Evolutionary conservation across 1,140 invertebrate genomes (phyloP).

Genomic region (Anthonomus grandis): DNA sequence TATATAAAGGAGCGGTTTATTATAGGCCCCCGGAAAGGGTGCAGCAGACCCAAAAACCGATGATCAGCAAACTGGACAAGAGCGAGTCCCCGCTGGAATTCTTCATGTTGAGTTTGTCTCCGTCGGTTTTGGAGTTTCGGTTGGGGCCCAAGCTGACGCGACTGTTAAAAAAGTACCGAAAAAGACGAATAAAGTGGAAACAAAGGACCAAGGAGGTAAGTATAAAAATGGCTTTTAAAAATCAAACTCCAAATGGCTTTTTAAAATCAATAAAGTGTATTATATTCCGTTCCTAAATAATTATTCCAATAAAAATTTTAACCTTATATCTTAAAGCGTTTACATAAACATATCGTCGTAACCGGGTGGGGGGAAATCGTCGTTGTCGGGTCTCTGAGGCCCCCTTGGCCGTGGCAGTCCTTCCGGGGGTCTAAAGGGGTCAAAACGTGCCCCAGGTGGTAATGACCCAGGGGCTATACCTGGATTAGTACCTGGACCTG

Average conservation of each 20-base stretch:
- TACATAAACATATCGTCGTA: slow-evolving; percentile 76
- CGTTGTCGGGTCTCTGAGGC: slow-evolving; percentile 61
- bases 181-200: slow-evolving; percentile 47
- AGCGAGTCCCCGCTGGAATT: slow-evolving; percentile 47
- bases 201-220: slow-evolving; percentile 51
- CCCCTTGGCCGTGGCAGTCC: slow-evolving; percentile 33
- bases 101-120: slow-evolving; percentile 53
- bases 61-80: slow-evolving; percentile 23
- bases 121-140: slow-evolving; percentile 46
- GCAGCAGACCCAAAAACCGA: slow-evolving; percentile 23
- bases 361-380: slow-evolving; percentile 70
- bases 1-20: too few species aligned
- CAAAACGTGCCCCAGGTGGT: slow-evolving; percentile 75
- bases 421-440: slow-evolving; percentile 73
- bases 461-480: slow-evolving; percentile 55
- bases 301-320: neutral
- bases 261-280: too few species aligned
- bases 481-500: slow-evolving; percentile 18
- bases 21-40: slow-evolving; percentile 38
- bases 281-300: neutral
- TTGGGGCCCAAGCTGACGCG: slow-evolving; percentile 54
- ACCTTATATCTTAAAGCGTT: too few species aligned
- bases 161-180: slow-evolving; percentile 52
- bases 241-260: too few species aligned
- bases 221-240: neutral